Evolutionary conservation across 2,113 vertebrate species (phyloP).

Genomic region (Struthidea cinerea): DNA sequence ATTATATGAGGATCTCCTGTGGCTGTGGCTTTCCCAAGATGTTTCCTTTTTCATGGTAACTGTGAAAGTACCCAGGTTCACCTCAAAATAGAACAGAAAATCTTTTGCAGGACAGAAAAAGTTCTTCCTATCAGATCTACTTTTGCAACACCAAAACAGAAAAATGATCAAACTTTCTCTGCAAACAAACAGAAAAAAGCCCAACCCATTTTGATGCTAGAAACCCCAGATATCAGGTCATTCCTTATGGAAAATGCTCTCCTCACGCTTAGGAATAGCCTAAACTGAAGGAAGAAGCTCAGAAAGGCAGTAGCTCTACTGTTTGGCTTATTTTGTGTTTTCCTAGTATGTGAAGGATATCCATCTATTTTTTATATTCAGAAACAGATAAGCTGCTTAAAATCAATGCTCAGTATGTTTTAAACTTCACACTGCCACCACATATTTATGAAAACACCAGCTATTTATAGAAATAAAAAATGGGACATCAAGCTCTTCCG

Average conservation of each 20-base stretch:
- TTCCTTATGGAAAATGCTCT: background rate
- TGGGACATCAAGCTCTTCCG: background rate
- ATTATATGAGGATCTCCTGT: background rate
- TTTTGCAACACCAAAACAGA: background rate
- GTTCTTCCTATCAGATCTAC: background rate
- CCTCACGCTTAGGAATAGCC: accelerated
- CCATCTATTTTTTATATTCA: background rate
- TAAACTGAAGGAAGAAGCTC: background rate
- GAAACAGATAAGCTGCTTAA: background rate
- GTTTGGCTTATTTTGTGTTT: background rate
- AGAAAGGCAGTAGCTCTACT: background rate
- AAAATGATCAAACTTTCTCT: background rate
- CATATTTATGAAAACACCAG: background rate
- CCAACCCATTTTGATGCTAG: background rate
- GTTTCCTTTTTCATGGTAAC: background rate
- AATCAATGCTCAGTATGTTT: background rate
- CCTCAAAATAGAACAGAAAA: background rate
- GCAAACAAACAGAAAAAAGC: background rate
- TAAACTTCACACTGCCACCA: background rate
- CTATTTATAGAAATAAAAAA: conserved; percentile 15
- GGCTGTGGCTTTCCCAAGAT: accelerated
- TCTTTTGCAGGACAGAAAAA: background rate
- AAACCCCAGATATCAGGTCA: background rate
- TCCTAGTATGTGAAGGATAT: background rate
- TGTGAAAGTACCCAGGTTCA: background rate